These are phyloP conservation scores for Rhadina sibilatrix DNA, from an alignment of 2,113 vertebrate species.

Conservation along the genomic window DNA sequence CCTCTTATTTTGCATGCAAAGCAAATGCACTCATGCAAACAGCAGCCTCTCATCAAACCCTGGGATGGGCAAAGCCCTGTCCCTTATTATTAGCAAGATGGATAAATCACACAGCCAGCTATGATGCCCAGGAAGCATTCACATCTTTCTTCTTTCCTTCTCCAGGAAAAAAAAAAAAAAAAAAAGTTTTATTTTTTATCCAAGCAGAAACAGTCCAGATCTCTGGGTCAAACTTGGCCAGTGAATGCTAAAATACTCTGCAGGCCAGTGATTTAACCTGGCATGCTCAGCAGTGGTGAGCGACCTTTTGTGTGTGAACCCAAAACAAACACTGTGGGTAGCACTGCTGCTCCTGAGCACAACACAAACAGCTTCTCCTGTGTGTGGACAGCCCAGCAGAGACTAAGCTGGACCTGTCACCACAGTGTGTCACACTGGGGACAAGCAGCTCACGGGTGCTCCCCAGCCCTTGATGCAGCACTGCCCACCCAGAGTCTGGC, in stretches of 20 bases:
- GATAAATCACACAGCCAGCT: neutral
- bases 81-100: neutral
- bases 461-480: neutral
- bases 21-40: neutral
- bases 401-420: neutral
- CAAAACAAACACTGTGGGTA: neutral
- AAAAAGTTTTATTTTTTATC: neutral
- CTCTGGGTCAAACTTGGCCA: neutral
- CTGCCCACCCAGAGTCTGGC: neutral
- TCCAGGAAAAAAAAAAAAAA: neutral
- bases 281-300: fast-evolving
- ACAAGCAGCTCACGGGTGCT: neutral
- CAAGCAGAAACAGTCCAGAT: neutral
- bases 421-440: fast-evolving
- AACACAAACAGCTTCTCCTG: neutral
- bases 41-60: neutral
- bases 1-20: conserved; percentile 12
- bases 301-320: neutral
- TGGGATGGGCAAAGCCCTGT: neutral
- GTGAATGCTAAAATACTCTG: neutral
- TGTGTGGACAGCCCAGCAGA: neutral
- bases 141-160: neutral
- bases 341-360: neutral
- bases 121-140: neutral
- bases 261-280: neutral